Percentiles rank a stretch among this genome's conserved stretches.
phyloP scores from a whole-genome alignment of 2,888 invertebrate genomes.

The Andrena trimmerana region DNA sequence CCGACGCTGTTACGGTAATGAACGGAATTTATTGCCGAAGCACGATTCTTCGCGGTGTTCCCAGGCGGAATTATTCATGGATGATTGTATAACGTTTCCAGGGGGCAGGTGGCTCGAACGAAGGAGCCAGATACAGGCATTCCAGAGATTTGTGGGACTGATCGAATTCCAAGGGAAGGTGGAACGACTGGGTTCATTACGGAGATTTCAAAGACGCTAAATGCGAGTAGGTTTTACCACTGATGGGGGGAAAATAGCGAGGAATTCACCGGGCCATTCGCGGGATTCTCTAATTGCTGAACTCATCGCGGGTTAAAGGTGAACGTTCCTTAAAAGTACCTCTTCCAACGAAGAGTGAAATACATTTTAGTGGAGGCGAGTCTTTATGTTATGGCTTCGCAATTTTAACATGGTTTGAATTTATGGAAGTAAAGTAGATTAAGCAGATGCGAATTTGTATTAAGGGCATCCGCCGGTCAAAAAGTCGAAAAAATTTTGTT shows the following conservation, averaged over 20 bases:
- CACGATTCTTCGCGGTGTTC: conserved; percentile 7
- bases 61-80: conserved; percentile 31
- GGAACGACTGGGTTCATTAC: conserved; percentile 33
- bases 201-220: conserved; percentile 19
- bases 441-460: no score
- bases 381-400: no score
- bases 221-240: conserved; percentile 15
- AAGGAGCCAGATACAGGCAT: neutral
- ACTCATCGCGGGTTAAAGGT: conserved; percentile 22
- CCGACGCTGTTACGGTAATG: neutral
- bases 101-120: conserved; percentile 9
- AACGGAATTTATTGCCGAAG: conserved; percentile 31
- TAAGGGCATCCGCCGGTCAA: no score
- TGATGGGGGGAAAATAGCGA: conserved; percentile 19
- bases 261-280: conserved; percentile 16
- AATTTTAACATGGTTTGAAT: no score
- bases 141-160: conserved; percentile 5
- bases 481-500: no score
- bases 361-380: neutral
- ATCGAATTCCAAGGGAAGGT: conserved; percentile 13
- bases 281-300: conserved; percentile 32
- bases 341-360: neutral
- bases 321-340: conserved; percentile 8
- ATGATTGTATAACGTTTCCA: conserved; percentile 31
- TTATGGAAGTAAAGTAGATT: no score